These are phyloP conservation scores for Himalopsyche japonica DNA, from an alignment of 2,888 invertebrate species.

Conservation along the genomic window DNA sequence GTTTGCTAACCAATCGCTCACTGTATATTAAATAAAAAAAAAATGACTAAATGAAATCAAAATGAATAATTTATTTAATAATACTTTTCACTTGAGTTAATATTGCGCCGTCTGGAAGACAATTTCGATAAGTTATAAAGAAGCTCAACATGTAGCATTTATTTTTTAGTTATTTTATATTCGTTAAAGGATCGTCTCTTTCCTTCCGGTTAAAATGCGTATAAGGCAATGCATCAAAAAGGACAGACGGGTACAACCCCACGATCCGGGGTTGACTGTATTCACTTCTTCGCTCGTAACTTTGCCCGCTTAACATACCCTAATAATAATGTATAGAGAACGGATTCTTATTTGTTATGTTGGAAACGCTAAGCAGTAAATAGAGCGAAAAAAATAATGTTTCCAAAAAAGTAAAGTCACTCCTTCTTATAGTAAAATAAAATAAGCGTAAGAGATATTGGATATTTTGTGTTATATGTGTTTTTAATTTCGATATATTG, in stretches of 20 bases:
- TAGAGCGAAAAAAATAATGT: not conserved
- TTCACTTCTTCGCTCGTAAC: not conserved
- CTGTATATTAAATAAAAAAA: no score
- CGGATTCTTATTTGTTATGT: not conserved
- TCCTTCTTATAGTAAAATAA: no score
- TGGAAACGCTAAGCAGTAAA: not conserved
- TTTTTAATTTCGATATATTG: no score
- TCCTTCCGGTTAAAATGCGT: conserved; percentile 29
- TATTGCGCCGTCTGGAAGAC: not conserved
- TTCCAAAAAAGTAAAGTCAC: not conserved
- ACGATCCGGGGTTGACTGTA: not conserved
- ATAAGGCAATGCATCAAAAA: conserved; percentile 32
- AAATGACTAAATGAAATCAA: no score
- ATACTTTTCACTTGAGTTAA: not conserved
- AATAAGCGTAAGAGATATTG: no score
- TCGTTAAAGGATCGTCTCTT: conserved; percentile 18
- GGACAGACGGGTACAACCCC: conserved; percentile 24
- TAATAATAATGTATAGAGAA: not conserved
- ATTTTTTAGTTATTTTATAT: conserved; percentile 26
- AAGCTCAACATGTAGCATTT: not conserved
- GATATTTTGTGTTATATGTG: no score
- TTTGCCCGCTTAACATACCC: not conserved
- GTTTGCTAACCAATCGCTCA: no score
- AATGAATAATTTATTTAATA: no score
- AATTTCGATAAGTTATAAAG: not conserved